Evolutionary conservation across 2,888 invertebrate species (phyloP).

Genomic region (Microchrysa polita): DNA sequence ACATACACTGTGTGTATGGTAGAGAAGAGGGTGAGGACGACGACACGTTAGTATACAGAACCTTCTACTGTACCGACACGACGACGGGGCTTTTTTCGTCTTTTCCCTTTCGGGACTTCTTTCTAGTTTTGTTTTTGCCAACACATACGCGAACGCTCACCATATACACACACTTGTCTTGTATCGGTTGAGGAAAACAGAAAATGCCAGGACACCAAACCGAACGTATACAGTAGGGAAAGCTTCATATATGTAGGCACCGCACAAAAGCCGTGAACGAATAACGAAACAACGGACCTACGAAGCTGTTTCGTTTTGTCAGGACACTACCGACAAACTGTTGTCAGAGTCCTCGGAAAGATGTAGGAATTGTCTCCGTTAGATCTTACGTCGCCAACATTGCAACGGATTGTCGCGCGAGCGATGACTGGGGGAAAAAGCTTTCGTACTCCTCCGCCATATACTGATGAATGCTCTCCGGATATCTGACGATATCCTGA

Average conservation of each 20-base stretch:
- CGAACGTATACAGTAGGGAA: too few relatives aligned
- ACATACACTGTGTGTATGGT: constrained; percentile 10
- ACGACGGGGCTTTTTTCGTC: background rate
- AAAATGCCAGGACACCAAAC: constrained; percentile 22
- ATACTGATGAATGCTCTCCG: background rate
- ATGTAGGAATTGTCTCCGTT: constrained; percentile 7
- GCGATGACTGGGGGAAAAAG: constrained; percentile 6
- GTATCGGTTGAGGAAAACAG: background rate
- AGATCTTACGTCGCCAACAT: background rate
- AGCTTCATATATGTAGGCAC: constrained; percentile 27
- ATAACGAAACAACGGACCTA: constrained; percentile 17
- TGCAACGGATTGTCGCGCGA: background rate
- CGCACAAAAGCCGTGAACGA: background rate
- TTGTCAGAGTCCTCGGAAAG: constrained; percentile 15
- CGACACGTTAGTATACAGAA: constrained; percentile 2
- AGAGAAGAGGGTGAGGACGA: background rate
- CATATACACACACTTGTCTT: constrained; percentile 4
- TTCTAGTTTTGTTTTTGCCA: constrained; percentile 10
- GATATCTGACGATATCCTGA: constrained; percentile 17
- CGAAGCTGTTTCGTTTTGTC: constrained; percentile 31
- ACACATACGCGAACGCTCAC: background rate
- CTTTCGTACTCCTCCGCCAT: background rate
- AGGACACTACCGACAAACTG: constrained; percentile 33
- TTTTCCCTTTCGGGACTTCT: background rate
- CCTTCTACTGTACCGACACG: too few relatives aligned